These are phyloP conservation scores for Drosophila baimaii DNA, from an alignment of 1,140 invertebrate species.

Conservation along the genomic window DNA sequence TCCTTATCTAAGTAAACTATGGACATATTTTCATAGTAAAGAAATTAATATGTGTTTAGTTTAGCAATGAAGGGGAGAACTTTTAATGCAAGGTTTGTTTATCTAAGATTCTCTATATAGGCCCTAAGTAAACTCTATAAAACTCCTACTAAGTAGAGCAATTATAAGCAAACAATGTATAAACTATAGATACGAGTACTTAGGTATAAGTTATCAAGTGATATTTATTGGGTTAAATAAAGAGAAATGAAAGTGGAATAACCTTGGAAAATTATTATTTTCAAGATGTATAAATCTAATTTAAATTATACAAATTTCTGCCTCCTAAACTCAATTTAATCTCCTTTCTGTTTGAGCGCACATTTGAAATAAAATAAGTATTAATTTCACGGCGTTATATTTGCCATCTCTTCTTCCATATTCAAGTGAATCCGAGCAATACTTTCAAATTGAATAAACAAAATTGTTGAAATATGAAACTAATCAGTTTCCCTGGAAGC, in stretches of 20 bases:
- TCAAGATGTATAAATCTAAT: neutral
- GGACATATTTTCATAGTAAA: constrained; percentile 6
- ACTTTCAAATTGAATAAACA: constrained; percentile 13
- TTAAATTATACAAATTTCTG: neutral
- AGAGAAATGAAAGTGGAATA: neutral
- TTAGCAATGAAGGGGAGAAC: neutral
- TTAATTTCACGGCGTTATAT: constrained; percentile 1
- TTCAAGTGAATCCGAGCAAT: constrained; percentile 8
- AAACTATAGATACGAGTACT: neutral
- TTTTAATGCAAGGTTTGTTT: neutral
- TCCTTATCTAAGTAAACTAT: constrained; percentile 20
- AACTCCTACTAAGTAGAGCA: neutral
- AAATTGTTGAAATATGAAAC: constrained; percentile 27
- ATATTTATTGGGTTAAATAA: neutral
- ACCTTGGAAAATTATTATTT: neutral
- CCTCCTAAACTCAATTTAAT: neutral
- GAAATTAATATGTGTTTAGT: neutral
- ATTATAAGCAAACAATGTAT: neutral
- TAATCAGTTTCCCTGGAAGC: constrained; percentile 28
- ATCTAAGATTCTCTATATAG: neutral
- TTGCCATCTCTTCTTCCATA: neutral
- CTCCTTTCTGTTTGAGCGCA: constrained; percentile 3
- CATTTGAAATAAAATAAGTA: constrained; percentile 2
- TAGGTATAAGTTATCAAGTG: neutral
- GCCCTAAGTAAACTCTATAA: neutral